Evolutionary conservation across 2,797 vertebrate species (phyloP), one percentile per base, ranked within the genome.

Genomic region (Micromesistius poutassou): DNA sequence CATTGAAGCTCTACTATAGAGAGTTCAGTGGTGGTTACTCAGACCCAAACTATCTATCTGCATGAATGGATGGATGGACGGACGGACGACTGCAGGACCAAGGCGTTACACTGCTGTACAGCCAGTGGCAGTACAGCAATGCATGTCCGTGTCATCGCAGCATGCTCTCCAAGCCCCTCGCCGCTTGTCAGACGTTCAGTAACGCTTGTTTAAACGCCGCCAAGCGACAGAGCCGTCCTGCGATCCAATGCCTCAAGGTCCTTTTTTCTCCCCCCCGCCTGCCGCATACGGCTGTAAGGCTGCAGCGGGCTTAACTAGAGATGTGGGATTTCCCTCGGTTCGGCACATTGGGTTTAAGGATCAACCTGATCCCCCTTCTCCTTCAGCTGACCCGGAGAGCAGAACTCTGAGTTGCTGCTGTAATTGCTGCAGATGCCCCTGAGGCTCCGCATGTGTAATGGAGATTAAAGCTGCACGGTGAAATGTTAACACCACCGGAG

Each of bases 261-360:
- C 28, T 13, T 12, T 68, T 55, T 35, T 31, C 62, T 50, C 30
- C 25, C 28, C 30, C 30, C 7, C 71, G 31, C 46, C 55, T 25
- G 38, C 68, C 35, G 31, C 28, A 28, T 13, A 77, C 81, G 70
- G 74, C 30, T 12, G n/a, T 78, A 76, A 77, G 82, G 42, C 36
- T 38, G n/a, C 0, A 77, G 72, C 79, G 68, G 68, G 68, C 68
- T 71, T 91, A 90, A 91, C 89, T 87, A 84, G 87, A 42, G 80
- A 83, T 77, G 78, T 80, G 77, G 86, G 75, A 89, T 79, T 73
- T 77, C 74, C 77, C 81, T 30, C 79, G 81, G 74, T 78, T 33
- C 72, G 83, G 68, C 79, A 83, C 83, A 74, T 84, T 62, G 55
- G 14, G 68, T 71, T 9, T 2, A 85, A 84, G 84, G 81, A 85